These are phyloP conservation scores for Peromyscus aztecus DNA, from an alignment of 2,797 vertebrate species.

Conservation along the genomic window DNA sequence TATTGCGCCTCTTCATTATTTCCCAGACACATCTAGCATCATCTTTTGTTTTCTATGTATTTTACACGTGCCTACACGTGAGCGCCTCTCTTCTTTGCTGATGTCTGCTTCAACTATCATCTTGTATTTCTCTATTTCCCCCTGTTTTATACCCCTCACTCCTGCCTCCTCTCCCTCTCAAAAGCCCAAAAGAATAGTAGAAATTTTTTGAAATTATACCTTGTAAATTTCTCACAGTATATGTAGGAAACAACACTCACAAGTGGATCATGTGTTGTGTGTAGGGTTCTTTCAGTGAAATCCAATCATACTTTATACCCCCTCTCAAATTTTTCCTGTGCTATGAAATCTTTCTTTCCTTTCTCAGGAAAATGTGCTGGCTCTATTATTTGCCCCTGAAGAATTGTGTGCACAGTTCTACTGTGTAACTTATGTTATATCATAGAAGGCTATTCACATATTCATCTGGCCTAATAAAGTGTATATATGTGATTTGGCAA, in stretches of 20 bases:
- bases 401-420: neutral
- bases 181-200: neutral
- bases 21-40: neutral
- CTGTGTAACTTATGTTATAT: constrained; percentile 34
- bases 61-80: neutral
- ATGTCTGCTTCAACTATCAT: neutral
- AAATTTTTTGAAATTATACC: neutral
- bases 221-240: constrained; percentile 6
- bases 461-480: neutral
- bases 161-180: neutral
- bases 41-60: neutral
- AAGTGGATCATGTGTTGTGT: neutral
- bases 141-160: neutral
- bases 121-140: neutral
- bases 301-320: constrained; percentile 6
- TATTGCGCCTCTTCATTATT: neutral
- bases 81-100: neutral
- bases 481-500: constrained; percentile 9
- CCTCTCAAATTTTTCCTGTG: constrained; percentile 17
- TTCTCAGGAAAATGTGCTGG: neutral
- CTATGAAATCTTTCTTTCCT: constrained; percentile 22
- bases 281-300: neutral
- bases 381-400: constrained; percentile 10
- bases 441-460: neutral
- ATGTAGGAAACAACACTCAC: neutral